Evolutionary conservation across 1,140 invertebrate genomes (phyloP), one percentile per base, ranked within the genome.

Genomic region (Magallana angulata): DNA sequence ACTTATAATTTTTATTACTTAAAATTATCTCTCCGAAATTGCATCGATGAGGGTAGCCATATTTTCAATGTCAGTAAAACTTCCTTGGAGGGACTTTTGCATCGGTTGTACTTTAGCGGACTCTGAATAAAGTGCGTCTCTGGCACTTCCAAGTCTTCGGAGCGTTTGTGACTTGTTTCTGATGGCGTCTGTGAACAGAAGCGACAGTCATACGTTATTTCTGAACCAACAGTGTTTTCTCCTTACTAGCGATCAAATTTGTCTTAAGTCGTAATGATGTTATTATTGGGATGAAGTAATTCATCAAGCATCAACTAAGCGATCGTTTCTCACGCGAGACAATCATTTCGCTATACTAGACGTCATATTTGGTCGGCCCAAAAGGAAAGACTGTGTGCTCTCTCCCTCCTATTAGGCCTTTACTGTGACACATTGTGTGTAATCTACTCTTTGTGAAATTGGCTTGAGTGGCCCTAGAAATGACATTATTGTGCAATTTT

Each of bases 401-500:
- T 48, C 16, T 58, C 57, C 18, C 57, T 57, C 48, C 56, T 11
- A 57, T 58, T 57, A 82, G 12, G 48, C n/a, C 57, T 57, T 58
- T 14, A 18, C 48, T 57, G 18, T 82, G 48, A 57, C 81, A 82
- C 48, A 57, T 82, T 82, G 81, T 82, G 81, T 84, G 60, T 84
- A 60, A 84, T 84, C 82, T 84, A 84, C 59, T 84, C 60, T 84
- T 60, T 57, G 30, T 62, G 58, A 84, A 84, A 84, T 84, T 84
- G 58, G 12, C 30, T 84, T 16, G 57, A 18, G 56, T 56, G 57
- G 81, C 81, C 48, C 30, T 16, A 58, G 56, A 84, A 84, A 84
- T 84, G 82, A 18, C 82, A 62, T 84, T 81, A 82, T 87, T 87
- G 85, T 86, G 88, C 59, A 89, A 89, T 89, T 89, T 89, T 89